Evolutionary conservation across 23 tunicate genomes (phyloP).

Genomic region (Trididemnum nubilum): DNA sequence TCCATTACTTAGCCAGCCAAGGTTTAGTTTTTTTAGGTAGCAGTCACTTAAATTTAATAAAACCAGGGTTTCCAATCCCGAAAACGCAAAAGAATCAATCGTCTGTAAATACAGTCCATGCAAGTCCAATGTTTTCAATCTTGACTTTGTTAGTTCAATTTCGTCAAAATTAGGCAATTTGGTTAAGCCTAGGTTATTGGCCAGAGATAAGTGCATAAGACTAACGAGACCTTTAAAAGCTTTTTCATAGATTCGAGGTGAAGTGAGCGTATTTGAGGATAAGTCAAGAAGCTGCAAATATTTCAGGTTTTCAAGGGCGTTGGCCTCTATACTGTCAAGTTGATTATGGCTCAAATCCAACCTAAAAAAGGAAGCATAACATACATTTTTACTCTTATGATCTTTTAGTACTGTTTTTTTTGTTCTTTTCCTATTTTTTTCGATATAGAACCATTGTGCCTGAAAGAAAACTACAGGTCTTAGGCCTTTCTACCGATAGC

Average conservation of each 20-base stretch:
- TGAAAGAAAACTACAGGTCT: no score
- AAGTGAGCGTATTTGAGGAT: slow-evolving; percentile 36
- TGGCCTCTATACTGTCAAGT: slow-evolving; percentile 25
- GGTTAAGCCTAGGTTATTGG: slow-evolving; percentile 12
- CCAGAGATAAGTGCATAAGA: slow-evolving; percentile 30
- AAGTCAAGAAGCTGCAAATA: slow-evolving; percentile 55
- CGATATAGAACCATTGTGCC: no score
- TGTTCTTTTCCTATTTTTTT: no score
- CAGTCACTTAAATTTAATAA: slow-evolving; percentile 58
- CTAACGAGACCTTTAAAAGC: background rate
- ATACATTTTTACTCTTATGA: no score
- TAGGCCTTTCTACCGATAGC: no score
- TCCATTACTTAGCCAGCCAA: slow-evolving; percentile 81
- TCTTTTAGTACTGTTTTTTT: no score
- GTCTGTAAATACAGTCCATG: slow-evolving; percentile 22
- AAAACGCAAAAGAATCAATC: slow-evolving; percentile 30
- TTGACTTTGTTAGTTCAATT: slow-evolving; percentile 23
- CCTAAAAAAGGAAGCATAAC: no score
- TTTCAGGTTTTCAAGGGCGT: slow-evolving; percentile 27
- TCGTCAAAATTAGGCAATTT: background rate
- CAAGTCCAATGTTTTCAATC: slow-evolving; percentile 30
- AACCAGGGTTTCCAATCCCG: slow-evolving; percentile 2
- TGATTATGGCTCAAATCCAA: slow-evolving; percentile 65
- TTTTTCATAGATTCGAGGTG: slow-evolving; percentile 12
- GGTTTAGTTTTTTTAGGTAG: slow-evolving; percentile 33